Percentiles rank a stretch among this genome's conserved stretches.
Evolutionary conservation across 2,113 vertebrate species (phyloP).

Genomic region (Tachysurus fulvidraco): DNA sequence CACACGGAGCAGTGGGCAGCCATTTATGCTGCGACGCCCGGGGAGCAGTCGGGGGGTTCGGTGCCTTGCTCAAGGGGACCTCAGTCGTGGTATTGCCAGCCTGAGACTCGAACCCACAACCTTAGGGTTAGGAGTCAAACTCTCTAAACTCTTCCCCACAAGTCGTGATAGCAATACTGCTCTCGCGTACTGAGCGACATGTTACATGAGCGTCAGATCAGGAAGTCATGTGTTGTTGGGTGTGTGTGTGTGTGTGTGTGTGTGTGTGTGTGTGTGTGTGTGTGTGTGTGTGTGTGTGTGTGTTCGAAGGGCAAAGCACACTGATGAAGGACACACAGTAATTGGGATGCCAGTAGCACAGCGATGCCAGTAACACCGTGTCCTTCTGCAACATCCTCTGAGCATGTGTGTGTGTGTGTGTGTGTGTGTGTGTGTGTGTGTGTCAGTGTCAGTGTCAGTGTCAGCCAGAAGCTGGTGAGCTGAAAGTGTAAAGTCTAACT

Average conservation of each 20-base stretch:
- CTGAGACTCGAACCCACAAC: no score
- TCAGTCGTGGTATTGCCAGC: no score
- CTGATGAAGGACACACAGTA: neutral
- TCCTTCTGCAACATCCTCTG: slow-evolving; percentile 2
- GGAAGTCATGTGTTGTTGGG: neutral
- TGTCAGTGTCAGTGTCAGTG: slow-evolving; percentile 5
- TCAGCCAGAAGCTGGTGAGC: neutral
- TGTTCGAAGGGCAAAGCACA: neutral
- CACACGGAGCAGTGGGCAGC: no score
- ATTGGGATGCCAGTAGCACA: neutral
- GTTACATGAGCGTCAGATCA: neutral
- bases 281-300: slow-evolving; percentile 17
- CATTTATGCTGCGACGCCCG: no score
- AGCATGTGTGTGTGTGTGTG: neutral
- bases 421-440: slow-evolving; percentile 7
- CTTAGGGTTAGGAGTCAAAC: no score
- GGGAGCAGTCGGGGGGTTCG: no score
- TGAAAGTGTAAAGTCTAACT: neutral
- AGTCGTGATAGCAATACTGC: neutral
- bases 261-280: slow-evolving; percentile 14
- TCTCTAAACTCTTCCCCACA: no score
- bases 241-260: slow-evolving; percentile 15
- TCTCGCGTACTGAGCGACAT: neutral
- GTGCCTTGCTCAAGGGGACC: no score
- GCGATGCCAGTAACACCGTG: slow-evolving; percentile 1